Base-by-base conservation (phyloP, 30 jellyfish, hydroid and myxozoan species). In the Rhopilema esculentum region DNA sequence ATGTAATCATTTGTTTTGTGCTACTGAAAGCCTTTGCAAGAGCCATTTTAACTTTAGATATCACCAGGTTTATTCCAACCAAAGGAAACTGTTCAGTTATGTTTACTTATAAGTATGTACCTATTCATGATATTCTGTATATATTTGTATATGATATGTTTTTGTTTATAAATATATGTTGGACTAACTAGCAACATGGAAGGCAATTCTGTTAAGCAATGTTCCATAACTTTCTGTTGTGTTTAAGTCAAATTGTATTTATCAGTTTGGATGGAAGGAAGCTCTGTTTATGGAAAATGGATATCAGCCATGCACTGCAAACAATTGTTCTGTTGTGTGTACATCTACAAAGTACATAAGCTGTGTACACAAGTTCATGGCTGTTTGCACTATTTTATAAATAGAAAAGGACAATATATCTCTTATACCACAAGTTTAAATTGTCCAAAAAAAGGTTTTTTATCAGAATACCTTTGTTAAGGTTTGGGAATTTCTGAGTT, bases 321-420 rank as follows among this genome's bases (percentile, higher is more conserved):
- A 40, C 57, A 40, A 40, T 2, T 40, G 6, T 12, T 40, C 12
- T 6, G 57, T 40, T 40, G 6, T 40, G 57, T 40, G 57, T 40
- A 12, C 57, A 40, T 40, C 9, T 40, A 32, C 27, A 0, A 22
- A 20, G 84, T 40, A 73, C 49, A 73, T 26, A 31, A 2, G 32
- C 40, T 21, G 31, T 1, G 84, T 33, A 73, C 49, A 73, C 66
- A 71, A 16, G 69, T 31, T 23, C 57, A 40, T 40, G 57, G 57
- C 57, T 40, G 70, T 73, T 32, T 31, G 40, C 70, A 9, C 84
- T 9, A 40, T 48, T 31, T 70, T 33, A 73, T 22, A 73, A 73
- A 73, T 73, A 73, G 57, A 40, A 40, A 12, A 40, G 12, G 57
- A 40, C 57, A 40, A 40, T 12, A 12, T 6, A 12, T 40, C 57